Base-by-base conservation (phyloP, 2,888 invertebrate genomes). In the Disparrhopalites patrizii region DNA sequence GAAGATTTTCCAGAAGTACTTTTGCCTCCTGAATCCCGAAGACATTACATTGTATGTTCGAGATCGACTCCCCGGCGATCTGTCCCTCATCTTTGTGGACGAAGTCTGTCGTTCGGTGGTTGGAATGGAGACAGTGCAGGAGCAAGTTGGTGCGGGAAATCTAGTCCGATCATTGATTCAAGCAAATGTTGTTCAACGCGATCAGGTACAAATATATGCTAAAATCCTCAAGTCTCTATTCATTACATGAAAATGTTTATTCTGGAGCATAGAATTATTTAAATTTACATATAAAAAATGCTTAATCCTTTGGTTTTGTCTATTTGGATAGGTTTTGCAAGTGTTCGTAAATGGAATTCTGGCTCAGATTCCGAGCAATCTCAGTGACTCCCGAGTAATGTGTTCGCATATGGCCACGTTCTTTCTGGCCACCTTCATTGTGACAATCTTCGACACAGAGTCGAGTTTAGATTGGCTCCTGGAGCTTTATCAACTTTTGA, bases 1-100 rank as follows among this genome's bases (percentile, higher is more conserved):
- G 40, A 77, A 79, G 25, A 80, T 82, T 52, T 70, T 83, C 51
- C 82, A 82, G 67, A 82, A 83, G 73, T 83, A 79, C 72, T 72
- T 82, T n/a, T 78, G 79, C 64, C 79, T 80, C 69, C 77, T 78
- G 40, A 81, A 81, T 73, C 68, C 80, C 36, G 79, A 81, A 68
- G 83, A 70, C 62, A 70, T 72, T 31, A 33, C 69, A 15, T 61
- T 71, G 38, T 73, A 73, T 72, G 69, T 74, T 20, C 65, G 67
- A n/a, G 31, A 31, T 25, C 60, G 72, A 28, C 73, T 74, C 63
- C 66, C 66, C 69, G 73, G 69, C 10, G 51, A 63, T n/a, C 69
- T 68, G 62, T 65, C 70, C 23, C 30, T 54, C 2, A 68, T 68
- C 1, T 75, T 75, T 63, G 61, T 73, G 1, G 73, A 73, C 18